Conservation (phyloP, 2,797 vertebrate species). For the Peromyscus eremicus region DNA sequence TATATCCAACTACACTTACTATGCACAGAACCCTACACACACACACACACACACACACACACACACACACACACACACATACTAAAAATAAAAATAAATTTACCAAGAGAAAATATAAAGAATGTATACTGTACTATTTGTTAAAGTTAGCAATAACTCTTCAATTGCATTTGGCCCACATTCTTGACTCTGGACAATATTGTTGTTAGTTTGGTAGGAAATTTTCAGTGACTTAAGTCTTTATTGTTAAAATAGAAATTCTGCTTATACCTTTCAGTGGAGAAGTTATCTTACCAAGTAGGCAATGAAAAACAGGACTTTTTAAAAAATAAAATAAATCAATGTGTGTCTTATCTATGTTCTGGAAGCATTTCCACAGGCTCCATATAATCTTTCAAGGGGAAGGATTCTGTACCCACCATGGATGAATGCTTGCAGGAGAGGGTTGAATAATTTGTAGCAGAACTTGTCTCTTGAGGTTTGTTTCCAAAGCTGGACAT, state of each 20-base stretch:
- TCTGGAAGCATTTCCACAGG: conserved; percentile 7
- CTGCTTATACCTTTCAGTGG: neutral
- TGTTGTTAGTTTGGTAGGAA: neutral
- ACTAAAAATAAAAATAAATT: neutral
- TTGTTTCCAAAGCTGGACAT: conserved; percentile 19
- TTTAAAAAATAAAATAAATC: conserved; percentile 28
- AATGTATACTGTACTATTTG: neutral
- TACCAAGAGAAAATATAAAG: neutral
- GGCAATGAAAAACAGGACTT: neutral
- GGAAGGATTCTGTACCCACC: neutral
- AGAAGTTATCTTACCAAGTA: neutral
- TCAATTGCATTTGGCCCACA: neutral
- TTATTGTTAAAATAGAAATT: conserved; percentile 41
- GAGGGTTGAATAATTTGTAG: neutral
- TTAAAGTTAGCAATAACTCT: neutral
- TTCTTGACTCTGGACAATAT: neutral
- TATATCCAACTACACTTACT: neutral
- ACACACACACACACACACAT: too few relatives aligned
- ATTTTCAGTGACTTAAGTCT: conserved; percentile 16
- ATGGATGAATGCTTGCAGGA: neutral
- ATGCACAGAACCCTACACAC: neutral
- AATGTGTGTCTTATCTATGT: neutral
- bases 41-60: too few relatives aligned
- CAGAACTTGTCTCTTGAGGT: conserved; percentile 3
- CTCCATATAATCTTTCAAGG: neutral